Evolutionary conservation across 2,797 vertebrate genomes (phyloP).

Genomic region (Enteromius thamalakanensis): DNA sequence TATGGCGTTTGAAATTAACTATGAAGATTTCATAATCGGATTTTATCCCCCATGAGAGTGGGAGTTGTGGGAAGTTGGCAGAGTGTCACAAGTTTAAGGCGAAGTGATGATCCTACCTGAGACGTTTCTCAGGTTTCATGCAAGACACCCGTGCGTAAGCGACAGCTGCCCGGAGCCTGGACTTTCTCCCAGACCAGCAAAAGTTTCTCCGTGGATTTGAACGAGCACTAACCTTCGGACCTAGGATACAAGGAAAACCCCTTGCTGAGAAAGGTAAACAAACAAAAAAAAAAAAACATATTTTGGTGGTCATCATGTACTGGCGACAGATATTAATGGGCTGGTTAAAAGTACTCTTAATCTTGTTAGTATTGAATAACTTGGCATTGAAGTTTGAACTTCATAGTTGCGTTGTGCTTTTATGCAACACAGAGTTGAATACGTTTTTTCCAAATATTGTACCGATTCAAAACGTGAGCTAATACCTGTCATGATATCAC

Average conservation of each 20-base stretch:
- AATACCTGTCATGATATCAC: neutral
- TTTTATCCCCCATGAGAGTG: constrained; percentile 11
- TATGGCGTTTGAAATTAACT: neutral
- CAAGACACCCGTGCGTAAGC: constrained; percentile 83
- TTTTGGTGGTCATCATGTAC: constrained; percentile 5
- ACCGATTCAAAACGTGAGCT: neutral
- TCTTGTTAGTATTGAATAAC: neutral
- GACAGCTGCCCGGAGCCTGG: constrained; percentile 78
- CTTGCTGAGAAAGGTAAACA: constrained; percentile 63
- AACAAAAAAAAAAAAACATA: neutral
- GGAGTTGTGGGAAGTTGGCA: constrained; percentile 25
- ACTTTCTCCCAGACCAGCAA: constrained; percentile 58
- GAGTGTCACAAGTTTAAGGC: constrained; percentile 54
- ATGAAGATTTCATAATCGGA: constrained; percentile 31
- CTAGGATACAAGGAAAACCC: constrained; percentile 52
- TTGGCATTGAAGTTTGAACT: constrained; percentile 40
- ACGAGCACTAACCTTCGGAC: constrained; percentile 52
- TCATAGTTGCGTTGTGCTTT: constrained; percentile 38
- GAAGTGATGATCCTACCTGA: constrained; percentile 83
- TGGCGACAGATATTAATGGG: constrained; percentile 8
- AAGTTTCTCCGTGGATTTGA: constrained; percentile 52
- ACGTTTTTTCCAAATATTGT: neutral
- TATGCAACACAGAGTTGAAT: neutral
- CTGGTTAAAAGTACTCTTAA: constrained; percentile 24
- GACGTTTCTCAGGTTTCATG: constrained; percentile 86